Conservation (phyloP, 2,113 vertebrate species). For the Salvelinus fontinalis region DNA sequence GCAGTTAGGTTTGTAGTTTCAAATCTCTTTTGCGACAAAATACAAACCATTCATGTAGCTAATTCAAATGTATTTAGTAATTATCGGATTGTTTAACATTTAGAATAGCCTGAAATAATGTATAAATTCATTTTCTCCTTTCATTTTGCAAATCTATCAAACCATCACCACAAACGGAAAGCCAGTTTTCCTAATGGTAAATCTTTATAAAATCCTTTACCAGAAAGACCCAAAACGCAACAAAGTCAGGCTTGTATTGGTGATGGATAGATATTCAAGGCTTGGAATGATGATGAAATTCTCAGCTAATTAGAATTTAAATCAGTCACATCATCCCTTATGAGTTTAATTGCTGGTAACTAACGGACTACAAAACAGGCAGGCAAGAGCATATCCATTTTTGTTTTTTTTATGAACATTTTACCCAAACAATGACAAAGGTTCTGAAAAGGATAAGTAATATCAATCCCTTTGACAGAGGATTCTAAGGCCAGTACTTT, state of each 20-base stretch:
- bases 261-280: constrained; percentile 34
- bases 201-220: background rate
- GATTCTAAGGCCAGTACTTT: constrained; percentile 40
- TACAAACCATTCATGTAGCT: constrained; percentile 18
- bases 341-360: constrained; percentile 17
- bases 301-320: constrained; percentile 29
- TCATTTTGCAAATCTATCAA: too few species aligned
- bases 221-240: constrained; percentile 19
- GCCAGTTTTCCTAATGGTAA: background rate
- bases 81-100: background rate
- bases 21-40: constrained; percentile 42
- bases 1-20: constrained; percentile 55
- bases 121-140: too few species aligned
- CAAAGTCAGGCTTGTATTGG: constrained; percentile 17
- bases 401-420: constrained; percentile 19
- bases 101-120: too few species aligned
- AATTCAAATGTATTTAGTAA: background rate
- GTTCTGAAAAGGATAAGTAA: constrained; percentile 14
- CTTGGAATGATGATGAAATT: constrained; percentile 57
- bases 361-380: constrained; percentile 37
- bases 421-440: constrained; percentile 17
- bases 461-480: constrained; percentile 35
- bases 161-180: background rate
- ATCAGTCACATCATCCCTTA: constrained; percentile 23
- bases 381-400: constrained; percentile 50